Percentiles rank a stretch among this genome's conserved stretches.
Evolutionary conservation across 2,797 vertebrate genomes (phyloP).

Genomic region (Microctenopoma steveboyesi): DNA sequence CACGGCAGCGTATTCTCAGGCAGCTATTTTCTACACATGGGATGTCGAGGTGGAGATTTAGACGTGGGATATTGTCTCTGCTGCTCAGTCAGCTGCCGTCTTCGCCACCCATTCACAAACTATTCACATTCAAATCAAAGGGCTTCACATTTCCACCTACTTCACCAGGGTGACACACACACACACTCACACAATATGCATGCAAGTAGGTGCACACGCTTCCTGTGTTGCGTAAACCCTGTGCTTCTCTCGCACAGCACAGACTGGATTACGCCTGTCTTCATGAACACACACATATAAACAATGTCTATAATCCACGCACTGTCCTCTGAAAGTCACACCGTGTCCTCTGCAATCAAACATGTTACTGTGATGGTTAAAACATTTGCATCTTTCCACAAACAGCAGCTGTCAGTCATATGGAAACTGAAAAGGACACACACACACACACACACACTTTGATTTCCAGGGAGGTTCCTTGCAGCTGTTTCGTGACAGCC

Average conservation of each 20-base stretch:
- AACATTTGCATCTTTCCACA: background rate
- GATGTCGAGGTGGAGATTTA: background rate
- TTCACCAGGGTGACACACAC: conserved; percentile 19
- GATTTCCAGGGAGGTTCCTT: conserved; percentile 39
- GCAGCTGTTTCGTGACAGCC: conserved; percentile 58
- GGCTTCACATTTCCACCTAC: conserved; percentile 24
- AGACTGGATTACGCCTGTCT: background rate
- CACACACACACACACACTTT: background rate
- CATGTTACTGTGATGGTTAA: background rate
- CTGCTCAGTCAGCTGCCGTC: conserved; percentile 26
- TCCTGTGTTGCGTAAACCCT: conserved; percentile 40
- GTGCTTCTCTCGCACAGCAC: conserved; percentile 4
- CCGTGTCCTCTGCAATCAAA: background rate
- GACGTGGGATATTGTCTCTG: background rate
- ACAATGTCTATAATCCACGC: conserved; percentile 6
- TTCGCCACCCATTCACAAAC: conserved; percentile 49
- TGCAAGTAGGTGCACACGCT: conserved; percentile 26
- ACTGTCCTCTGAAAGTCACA: background rate
- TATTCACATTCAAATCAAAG: conserved; percentile 53
- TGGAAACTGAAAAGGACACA: conserved; percentile 1
- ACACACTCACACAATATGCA: background rate
- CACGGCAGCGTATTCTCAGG: background rate
- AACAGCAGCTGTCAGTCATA: background rate
- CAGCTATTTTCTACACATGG: background rate
- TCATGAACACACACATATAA: background rate